Percentiles rank a stretch among this genome's conserved stretches.
phyloP scores from a whole-genome alignment of 2,888 invertebrate genomes.

The Gastracanthus pulcherrimus region DNA sequence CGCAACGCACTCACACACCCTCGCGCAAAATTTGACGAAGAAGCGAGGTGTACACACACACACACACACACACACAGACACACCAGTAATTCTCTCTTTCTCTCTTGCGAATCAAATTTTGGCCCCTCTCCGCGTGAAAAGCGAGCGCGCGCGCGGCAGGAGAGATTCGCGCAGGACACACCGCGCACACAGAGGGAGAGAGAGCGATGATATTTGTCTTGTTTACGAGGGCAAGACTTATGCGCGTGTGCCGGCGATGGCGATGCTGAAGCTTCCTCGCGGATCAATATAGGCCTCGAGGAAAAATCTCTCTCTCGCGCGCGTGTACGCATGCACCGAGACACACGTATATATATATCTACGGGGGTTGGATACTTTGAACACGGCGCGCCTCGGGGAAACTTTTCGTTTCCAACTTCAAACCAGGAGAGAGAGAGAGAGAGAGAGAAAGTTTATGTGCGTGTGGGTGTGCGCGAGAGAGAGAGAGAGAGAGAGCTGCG shows the following conservation, averaged over 20 bases:
- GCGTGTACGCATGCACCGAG: constrained; percentile 37
- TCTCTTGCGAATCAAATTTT: constrained; percentile 39
- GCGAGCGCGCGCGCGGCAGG: constrained; percentile 55
- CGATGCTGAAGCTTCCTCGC: constrained; percentile 20
- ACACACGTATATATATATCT: too few species aligned
- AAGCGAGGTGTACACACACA: too few species aligned
- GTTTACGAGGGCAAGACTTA: constrained; percentile 76
- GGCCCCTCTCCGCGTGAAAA: background rate
- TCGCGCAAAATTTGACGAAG: too few species aligned
- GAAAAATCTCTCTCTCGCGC: background rate
- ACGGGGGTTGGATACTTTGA: constrained; percentile 14
- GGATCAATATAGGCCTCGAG: background rate
- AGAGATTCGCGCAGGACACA: constrained; percentile 74
- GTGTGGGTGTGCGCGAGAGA: too few species aligned
- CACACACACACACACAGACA: too few species aligned
- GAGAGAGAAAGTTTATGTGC: background rate
- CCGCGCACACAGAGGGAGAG: too few species aligned
- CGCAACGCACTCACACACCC: too few species aligned
- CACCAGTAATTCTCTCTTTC: too few species aligned
- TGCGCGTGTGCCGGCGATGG: constrained; percentile 73
- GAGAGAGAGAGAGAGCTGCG: background rate
- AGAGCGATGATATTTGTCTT: constrained; percentile 76
- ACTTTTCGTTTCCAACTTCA: constrained; percentile 51
- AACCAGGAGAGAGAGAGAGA: background rate
- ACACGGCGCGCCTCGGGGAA: constrained; percentile 20